A percentile compares a stretch with the other conserved stretches of the same genome.
phyloP scores from a whole-genome alignment of 2,888 invertebrate genomes.

The Synergus japonicus region DNA sequence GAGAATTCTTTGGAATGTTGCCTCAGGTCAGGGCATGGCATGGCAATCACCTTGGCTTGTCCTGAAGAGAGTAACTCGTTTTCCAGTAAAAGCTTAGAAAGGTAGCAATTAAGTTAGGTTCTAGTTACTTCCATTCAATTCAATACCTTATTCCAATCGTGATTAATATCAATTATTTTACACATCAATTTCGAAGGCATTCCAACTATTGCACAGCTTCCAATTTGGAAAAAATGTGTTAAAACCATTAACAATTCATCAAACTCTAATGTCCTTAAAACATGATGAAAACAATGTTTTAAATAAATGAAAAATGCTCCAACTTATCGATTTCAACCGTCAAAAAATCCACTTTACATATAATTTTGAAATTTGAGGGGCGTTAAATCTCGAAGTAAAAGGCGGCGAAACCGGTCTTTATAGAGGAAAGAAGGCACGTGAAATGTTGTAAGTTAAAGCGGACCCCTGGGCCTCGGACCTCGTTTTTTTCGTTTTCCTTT shows the following conservation, averaged over 20 bases:
- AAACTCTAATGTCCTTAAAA: no score
- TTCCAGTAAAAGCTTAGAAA: constrained; percentile 38
- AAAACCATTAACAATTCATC: no score
- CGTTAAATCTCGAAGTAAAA: constrained; percentile 1
- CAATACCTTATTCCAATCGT: background rate
- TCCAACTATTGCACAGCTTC: background rate
- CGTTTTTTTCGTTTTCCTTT: constrained; percentile 25
- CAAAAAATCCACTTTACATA: background rate
- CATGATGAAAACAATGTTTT: no score
- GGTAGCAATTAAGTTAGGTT: constrained; percentile 16
- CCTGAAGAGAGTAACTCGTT: constrained; percentile 39
- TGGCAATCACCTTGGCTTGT: constrained; percentile 40
- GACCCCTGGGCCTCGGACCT: constrained; percentile 23
- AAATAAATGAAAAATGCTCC: no score
- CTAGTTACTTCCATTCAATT: constrained; percentile 1
- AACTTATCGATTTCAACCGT: no score
- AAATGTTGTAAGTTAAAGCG: constrained; percentile 25
- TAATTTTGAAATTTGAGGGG: background rate
- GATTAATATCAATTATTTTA: background rate
- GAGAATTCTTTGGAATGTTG: constrained; percentile 38
- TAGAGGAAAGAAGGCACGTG: background rate
- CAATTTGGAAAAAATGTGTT: no score
- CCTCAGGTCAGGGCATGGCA: constrained; percentile 40
- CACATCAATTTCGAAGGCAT: background rate
- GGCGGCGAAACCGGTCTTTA: background rate